Conservation (phyloP, 1,140 invertebrate genomes). For the Papilio polytes region DNA sequence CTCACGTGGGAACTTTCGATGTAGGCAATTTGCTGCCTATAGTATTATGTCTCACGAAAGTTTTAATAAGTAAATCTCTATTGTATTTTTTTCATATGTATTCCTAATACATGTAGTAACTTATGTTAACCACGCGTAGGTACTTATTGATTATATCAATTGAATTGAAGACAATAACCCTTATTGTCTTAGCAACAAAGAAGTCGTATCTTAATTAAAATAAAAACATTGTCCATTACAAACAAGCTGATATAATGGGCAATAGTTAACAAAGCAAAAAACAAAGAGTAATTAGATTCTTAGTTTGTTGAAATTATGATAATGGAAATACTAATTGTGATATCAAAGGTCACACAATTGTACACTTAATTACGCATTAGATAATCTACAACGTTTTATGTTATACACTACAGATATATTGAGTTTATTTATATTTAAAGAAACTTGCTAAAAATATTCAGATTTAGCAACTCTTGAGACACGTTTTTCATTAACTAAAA, state of each 20-base stretch:
- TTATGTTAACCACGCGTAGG: not conserved
- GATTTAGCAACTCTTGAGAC: not conserved
- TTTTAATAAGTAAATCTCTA: too few relatives aligned
- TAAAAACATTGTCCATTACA: slow-evolving; percentile 25
- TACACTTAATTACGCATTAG: slow-evolving; percentile 33
- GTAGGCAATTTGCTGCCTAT: too few relatives aligned
- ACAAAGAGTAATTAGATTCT: slow-evolving; percentile 36
- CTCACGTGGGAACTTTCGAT: too few relatives aligned
- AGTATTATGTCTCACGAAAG: too few relatives aligned
- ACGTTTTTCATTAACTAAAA: not conserved
- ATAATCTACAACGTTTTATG: slow-evolving; percentile 6
- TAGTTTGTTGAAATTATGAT: slow-evolving; percentile 35
- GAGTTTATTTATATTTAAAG: not conserved
- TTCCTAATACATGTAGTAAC: not conserved
- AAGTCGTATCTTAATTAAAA: slow-evolving; percentile 23
- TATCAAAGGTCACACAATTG: slow-evolving; percentile 33
- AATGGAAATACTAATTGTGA: slow-evolving; percentile 32
- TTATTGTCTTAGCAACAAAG: slow-evolving; percentile 23
- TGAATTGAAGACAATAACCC: slow-evolving; percentile 6
- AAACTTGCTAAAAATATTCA: not conserved
- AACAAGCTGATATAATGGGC: slow-evolving; percentile 17
- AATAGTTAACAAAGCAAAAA: slow-evolving; percentile 34
- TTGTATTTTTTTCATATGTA: too few relatives aligned
- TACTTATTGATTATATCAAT: slow-evolving; percentile 10
- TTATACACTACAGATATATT: not conserved